Evolutionary conservation across 2,888 invertebrate genomes (phyloP).

Genomic region (Scaptomyza cyrtandrae): DNA sequence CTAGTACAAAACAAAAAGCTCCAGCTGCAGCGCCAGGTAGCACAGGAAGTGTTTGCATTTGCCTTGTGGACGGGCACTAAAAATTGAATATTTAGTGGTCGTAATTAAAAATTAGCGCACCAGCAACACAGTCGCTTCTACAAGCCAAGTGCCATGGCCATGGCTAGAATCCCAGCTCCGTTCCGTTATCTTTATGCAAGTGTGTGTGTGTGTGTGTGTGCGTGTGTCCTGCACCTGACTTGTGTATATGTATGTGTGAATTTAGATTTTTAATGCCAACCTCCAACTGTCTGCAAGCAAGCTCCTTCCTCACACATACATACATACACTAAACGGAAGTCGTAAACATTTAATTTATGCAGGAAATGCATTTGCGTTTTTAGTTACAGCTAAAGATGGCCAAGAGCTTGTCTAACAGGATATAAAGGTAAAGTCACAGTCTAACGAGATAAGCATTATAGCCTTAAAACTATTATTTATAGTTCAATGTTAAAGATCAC

Average conservation of each 20-base stretch:
- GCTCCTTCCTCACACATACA: conserved; percentile 23
- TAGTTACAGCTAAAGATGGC: conserved; percentile 66
- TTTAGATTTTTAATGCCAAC: conserved; percentile 70
- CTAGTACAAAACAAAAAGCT: conserved; percentile 30
- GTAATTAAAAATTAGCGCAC: conserved; percentile 78
- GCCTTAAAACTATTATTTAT: not conserved
- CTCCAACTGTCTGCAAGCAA: conserved; percentile 25
- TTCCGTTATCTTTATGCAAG: conserved; percentile 7
- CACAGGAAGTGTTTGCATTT: conserved; percentile 64
- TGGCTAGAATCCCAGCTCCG: conserved; percentile 33
- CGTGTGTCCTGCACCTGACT: conserved; percentile 32
- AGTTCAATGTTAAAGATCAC: not conserved
- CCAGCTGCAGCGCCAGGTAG: conserved; percentile 15
- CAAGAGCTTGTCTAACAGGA: conserved; percentile 42
- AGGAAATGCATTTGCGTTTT: conserved; percentile 73
- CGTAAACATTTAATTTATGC: conserved; percentile 77
- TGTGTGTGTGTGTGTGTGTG: conserved; percentile 7
- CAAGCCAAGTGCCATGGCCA: conserved; percentile 28
- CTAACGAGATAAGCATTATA: conserved; percentile 1
- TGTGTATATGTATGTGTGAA: conserved; percentile 33
- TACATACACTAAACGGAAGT: conserved; percentile 58
- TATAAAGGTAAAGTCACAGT: conserved; percentile 23
- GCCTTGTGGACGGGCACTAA: conserved; percentile 65
- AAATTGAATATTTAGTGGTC: conserved; percentile 78
- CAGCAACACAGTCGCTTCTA: conserved; percentile 34